Evolutionary conservation across 2,888 invertebrate genomes (phyloP), one percentile per base, ranked within the genome.

Genomic region (Pristionchus fissidentatus): DNA sequence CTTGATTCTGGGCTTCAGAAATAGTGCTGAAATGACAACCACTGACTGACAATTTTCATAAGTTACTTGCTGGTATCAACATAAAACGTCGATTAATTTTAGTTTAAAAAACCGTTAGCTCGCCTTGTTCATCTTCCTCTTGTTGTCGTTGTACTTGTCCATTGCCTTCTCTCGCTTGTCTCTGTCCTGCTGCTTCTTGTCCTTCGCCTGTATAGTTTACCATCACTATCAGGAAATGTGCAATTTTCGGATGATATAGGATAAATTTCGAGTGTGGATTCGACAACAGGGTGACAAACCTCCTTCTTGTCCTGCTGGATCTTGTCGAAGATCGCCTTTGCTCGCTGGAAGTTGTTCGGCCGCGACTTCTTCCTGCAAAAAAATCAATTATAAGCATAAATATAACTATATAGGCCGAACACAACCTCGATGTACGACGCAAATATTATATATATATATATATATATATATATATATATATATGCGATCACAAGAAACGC

Each of bases 121-220:
- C 8, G 62, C 80, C 83, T 88, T 86, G 85, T 89, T 89, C 87
- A 90, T 90, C 75, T 88, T 89, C 83, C 86, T 87, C 66, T 86
- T 84, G 10, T 81, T 83, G 35, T 86, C 85, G 43, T 85, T 85
- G 41, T 89, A 87, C 41, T 84, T 79, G 66, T 87, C 85, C 77
- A 88, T 84, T 10, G 85, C 83, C 81, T 87, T 85, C 55, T 86
- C 85, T 46, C 86, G 7, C 75, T 78, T 77, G 38, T 86, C 73
- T 43, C 55, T 49, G 5, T 83, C 83, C 46, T 66, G 60, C 73
- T 73, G 52, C 41, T 55, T 83, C 35, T 70, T 46, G 29, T 81
- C 80, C 32, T 49, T n/a, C 43, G n/a, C n/a, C n/a, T n/a, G n/a
- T n/a, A n/a, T n/a, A n/a, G n/a, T n/a, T n/a, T n/a, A 5, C 1